These are phyloP conservation scores for Sminthurides aquaticus DNA, from an alignment of 2,888 invertebrate species.

Conservation along the genomic window DNA sequence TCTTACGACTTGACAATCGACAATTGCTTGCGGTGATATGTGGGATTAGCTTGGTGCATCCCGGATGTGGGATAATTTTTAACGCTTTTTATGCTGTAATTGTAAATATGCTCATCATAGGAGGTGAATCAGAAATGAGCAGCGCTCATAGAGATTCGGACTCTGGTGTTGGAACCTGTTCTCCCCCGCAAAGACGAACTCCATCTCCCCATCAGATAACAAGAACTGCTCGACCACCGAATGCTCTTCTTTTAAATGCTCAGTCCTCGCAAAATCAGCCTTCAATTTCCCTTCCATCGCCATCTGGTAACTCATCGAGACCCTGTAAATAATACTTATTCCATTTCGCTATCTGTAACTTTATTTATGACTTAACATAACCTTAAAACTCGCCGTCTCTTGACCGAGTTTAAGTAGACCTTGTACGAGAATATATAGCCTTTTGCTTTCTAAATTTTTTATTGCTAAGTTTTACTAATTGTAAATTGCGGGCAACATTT, in stretches of 20 bases:
- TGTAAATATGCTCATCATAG: slow-evolving; percentile 5
- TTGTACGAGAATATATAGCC: too few relatives aligned
- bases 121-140: slow-evolving; percentile 17
- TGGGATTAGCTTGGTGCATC: too few relatives aligned
- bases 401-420: too few relatives aligned
- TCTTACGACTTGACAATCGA: too few relatives aligned
- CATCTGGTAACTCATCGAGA: slow-evolving; percentile 39
- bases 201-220: slow-evolving; percentile 31
- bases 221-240: slow-evolving; percentile 14
- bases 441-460: too few relatives aligned
- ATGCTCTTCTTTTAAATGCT: slow-evolving; percentile 9
- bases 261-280: slow-evolving; percentile 26
- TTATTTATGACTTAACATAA: background rate
- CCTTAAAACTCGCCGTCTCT: too few relatives aligned
- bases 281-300: slow-evolving; percentile 41
- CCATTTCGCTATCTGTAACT: too few relatives aligned
- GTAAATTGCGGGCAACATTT: too few relatives aligned
- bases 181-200: slow-evolving; percentile 35
- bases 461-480: background rate
- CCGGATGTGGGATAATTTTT: too few relatives aligned
- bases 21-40: too few relatives aligned
- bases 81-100: background rate
- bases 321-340: slow-evolving; percentile 25
- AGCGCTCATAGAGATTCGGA: slow-evolving; percentile 37
- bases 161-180: slow-evolving; percentile 41